These are phyloP conservation scores for Protonemura montana DNA, from an alignment of 2,888 invertebrate species.

Conservation along the genomic window DNA sequence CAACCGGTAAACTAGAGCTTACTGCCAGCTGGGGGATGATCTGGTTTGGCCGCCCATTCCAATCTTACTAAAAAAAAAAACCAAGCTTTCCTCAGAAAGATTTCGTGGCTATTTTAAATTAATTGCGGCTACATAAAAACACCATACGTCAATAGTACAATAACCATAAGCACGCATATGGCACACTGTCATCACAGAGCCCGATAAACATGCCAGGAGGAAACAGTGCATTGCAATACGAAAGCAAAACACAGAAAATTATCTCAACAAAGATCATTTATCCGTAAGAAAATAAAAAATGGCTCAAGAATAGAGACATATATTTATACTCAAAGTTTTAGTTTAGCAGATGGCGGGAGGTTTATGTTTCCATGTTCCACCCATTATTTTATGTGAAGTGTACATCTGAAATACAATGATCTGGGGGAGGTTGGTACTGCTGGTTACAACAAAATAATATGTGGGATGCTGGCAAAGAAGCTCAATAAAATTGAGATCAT, in stretches of 20 bases:
- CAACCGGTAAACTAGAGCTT: no score
- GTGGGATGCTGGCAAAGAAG: conserved; percentile 1
- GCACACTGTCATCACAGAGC: neutral
- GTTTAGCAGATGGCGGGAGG: neutral
- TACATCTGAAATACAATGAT: conserved; percentile 42
- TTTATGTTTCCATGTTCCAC: conserved; percentile 32
- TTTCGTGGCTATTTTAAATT: conserved; percentile 13
- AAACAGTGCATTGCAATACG: conserved; percentile 32
- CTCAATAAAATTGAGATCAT: conserved; percentile 22
- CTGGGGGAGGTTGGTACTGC: neutral
- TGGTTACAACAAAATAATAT: conserved; percentile 3
- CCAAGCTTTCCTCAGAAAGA: neutral
- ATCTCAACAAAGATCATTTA: conserved; percentile 36
- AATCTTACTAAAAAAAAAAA: neutral
- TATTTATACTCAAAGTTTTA: neutral
- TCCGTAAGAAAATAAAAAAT: conserved; percentile 44
- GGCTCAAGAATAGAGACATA: conserved; percentile 32
- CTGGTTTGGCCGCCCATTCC: no score
- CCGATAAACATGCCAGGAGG: neutral
- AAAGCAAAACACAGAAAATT: conserved; percentile 37
- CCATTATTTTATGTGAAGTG: conserved; percentile 37
- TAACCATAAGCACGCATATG: conserved; percentile 25
- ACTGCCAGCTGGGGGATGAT: no score
- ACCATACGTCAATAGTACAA: conserved; percentile 25
- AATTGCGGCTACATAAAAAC: conserved; percentile 4